Evolutionary conservation across 1,140 invertebrate genomes (phyloP).

Genomic region (Proales similis): DNA sequence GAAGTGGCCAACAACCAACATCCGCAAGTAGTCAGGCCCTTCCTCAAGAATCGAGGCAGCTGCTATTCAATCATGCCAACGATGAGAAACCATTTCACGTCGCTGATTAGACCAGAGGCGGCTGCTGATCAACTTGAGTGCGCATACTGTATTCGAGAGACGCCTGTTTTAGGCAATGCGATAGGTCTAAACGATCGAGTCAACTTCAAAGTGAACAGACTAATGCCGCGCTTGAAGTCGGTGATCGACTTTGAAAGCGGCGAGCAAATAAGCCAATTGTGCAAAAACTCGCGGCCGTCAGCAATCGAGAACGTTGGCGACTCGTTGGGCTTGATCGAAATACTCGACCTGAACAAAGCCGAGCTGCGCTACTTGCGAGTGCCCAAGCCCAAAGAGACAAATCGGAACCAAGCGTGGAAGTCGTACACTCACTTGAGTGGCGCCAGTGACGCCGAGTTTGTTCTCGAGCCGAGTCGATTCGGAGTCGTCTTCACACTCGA

Average conservation of each 20-base stretch:
- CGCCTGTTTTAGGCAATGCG: too few relatives aligned
- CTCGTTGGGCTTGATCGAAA: slow-evolving; percentile 10
- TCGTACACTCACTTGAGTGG: too few relatives aligned
- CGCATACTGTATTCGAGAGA: too few relatives aligned
- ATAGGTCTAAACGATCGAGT: neutral
- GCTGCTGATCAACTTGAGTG: too few relatives aligned
- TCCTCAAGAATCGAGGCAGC: too few relatives aligned
- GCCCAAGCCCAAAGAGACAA: slow-evolving; percentile 10
- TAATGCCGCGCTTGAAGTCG: slow-evolving; percentile 11
- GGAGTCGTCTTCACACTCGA: slow-evolving; percentile 58
- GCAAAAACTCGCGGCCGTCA: neutral
- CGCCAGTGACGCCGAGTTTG: slow-evolving; percentile 12
- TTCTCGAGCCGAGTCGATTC: neutral
- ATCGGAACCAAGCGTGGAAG: too few relatives aligned
- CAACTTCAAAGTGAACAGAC: neutral
- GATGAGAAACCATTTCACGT: too few relatives aligned
- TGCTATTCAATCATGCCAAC: too few relatives aligned
- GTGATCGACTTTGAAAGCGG: slow-evolving; percentile 3
- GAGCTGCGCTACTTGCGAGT: slow-evolving; percentile 4
- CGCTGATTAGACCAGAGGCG: too few relatives aligned
- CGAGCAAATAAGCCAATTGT: neutral
- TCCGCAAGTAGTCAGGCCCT: too few relatives aligned
- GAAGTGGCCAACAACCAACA: too few relatives aligned
- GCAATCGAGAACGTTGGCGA: neutral
- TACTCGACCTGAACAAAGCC: neutral